phyloP scores from a whole-genome alignment of 2,888 invertebrate species.

The Rhaphigaster nebulosa region DNA sequence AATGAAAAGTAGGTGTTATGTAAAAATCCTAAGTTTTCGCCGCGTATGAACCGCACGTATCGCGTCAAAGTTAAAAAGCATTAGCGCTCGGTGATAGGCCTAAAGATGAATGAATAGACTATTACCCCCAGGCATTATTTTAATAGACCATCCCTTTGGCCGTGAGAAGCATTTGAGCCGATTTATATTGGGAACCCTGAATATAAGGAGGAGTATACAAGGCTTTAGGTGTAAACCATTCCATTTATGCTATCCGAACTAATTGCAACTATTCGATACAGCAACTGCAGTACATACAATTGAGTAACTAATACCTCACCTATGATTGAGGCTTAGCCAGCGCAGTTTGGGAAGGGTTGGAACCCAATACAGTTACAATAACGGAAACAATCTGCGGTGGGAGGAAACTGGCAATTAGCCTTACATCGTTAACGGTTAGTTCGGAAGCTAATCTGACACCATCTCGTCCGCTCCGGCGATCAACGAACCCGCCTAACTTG shows the following conservation, averaged over 20 bases:
- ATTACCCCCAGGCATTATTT: too few relatives aligned
- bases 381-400: slow-evolving; percentile 18
- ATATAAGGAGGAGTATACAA: too few relatives aligned
- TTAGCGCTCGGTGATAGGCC: too few relatives aligned
- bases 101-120: too few relatives aligned
- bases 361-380: slow-evolving; percentile 8
- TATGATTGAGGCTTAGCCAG: background rate
- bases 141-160: too few relatives aligned
- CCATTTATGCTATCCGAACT: background rate
- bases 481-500: background rate
- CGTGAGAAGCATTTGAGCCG: too few relatives aligned
- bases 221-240: too few relatives aligned
- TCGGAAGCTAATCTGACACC: slow-evolving; percentile 28
- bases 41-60: too few relatives aligned
- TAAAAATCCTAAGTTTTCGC: too few relatives aligned
- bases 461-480: background rate
- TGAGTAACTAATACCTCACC: background rate
- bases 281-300: background rate
- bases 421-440: background rate
- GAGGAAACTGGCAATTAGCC: slow-evolving; percentile 15
- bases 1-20: too few relatives aligned
- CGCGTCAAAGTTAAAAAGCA: too few relatives aligned
- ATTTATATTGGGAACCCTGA: too few relatives aligned
- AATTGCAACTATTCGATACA: background rate
- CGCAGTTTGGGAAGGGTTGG: background rate